Base-by-base conservation (phyloP, 2,888 invertebrate species). In the Plutella xylostella region DNA sequence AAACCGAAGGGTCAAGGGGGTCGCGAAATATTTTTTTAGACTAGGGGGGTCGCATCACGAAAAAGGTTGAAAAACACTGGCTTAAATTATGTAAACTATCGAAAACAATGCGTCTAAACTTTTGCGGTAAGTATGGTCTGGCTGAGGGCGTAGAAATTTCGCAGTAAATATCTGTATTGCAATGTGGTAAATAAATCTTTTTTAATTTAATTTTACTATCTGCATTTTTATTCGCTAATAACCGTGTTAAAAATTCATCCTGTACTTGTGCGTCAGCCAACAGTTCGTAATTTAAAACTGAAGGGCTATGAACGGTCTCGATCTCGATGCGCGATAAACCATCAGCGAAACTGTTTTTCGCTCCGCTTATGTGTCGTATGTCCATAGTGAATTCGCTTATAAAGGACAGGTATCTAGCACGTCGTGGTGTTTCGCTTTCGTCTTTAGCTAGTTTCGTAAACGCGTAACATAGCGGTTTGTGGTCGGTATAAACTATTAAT, bases 351-450 rank as follows among this genome's bases (percentile, higher is more conserved):
- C 52, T 37, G 38, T 66, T 64, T n/a, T 53, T 46, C 7, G 39
- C 12, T 1, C 63, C 61, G 3, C 45, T 31, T 4, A 66, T 51
- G 45, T 68, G 55, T 4, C 49, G 48, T 4, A 68, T 64, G 21
- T 63, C 55, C 0, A 56, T 62, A 1, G 59, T 54, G 45, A 63
- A 68, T 45, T 66, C 55, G 2, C 52, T 44, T 9, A 66, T 47
- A 21, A 20, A 48, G 0, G 12, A 4, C 38, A 53, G 25, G 4
- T 51, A 42, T 15, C 50, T 21, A 1, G 39, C 41, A 15, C 47
- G 21, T 9, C 47, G 42, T 0, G 51, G 49, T 9, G 43, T 46
- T 22, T 50, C 50, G n/a, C 2, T 45, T 48, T 5, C n/a, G 6
- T 5, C 35, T 20, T n/a, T n/a, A 2, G 28, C 20, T 22, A 12